These are phyloP conservation scores for Antigone vipio DNA, from an alignment of 2,113 vertebrate species.

Conservation along the genomic window DNA sequence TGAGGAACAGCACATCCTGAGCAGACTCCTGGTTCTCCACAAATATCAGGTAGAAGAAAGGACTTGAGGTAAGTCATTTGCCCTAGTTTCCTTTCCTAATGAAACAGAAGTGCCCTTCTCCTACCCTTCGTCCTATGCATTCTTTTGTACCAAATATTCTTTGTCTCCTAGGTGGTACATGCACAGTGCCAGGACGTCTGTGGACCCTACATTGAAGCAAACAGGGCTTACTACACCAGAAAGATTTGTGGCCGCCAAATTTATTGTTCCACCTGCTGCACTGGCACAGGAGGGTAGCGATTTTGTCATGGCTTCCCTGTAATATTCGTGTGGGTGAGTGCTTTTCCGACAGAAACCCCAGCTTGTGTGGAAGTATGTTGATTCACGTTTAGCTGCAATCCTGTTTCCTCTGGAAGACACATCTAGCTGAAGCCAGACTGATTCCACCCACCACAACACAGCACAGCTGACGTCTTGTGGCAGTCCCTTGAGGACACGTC, in stretches of 20 bases:
- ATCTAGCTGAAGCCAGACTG: background rate
- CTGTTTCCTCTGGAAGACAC: background rate
- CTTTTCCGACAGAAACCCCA: background rate
- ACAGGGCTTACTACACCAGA: background rate
- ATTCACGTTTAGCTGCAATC: background rate
- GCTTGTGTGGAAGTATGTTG: background rate
- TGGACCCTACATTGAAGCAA: fast-evolving
- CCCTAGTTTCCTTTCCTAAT: background rate
- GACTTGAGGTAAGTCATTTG: background rate
- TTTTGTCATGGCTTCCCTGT: background rate
- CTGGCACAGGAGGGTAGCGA: fast-evolving
- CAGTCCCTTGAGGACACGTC: background rate
- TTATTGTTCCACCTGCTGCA: background rate
- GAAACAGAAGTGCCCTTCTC: background rate
- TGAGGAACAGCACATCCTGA: background rate
- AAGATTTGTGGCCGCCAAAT: background rate
- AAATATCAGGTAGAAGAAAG: background rate
- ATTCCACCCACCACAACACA: background rate
- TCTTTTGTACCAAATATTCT: background rate
- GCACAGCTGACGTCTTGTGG: background rate
- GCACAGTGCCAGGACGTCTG: background rate
- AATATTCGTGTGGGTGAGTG: background rate
- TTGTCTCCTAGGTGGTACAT: background rate
- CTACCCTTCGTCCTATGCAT: background rate
- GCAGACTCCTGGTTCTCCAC: background rate